These are phyloP conservation scores for Cryptocheilus praepositus DNA, from an alignment of 2,888 invertebrate genomes.

Conservation along the genomic window DNA sequence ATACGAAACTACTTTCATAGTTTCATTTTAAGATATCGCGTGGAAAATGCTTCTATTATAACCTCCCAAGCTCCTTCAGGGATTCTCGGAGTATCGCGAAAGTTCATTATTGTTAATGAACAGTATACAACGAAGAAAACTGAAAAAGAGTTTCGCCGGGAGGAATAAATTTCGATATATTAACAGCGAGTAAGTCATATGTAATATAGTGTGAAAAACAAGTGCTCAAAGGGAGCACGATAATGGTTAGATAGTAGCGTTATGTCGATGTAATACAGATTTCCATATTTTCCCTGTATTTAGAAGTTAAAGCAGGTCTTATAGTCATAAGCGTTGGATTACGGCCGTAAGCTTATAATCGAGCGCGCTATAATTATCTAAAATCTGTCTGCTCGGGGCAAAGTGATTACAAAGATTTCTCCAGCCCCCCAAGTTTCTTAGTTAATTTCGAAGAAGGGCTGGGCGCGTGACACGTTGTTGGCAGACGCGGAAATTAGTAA, in stretches of 20 bases:
- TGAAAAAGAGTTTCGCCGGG: too few relatives aligned
- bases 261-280: slow-evolving; percentile 28
- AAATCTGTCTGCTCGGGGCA: slow-evolving; percentile 36
- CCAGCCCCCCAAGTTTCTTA: slow-evolving; percentile 29
- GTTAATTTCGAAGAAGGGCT: slow-evolving; percentile 28
- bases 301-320: slow-evolving; percentile 39
- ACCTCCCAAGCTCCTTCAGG: too few relatives aligned
- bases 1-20: slow-evolving; percentile 3
- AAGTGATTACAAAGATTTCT: slow-evolving; percentile 38
- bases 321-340: slow-evolving; percentile 45
- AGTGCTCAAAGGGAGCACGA: too few relatives aligned
- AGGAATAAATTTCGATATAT: too few relatives aligned
- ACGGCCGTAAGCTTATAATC: slow-evolving; percentile 42
- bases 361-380: slow-evolving; percentile 41
- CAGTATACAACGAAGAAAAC: too few relatives aligned
- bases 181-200: too few relatives aligned
- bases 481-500: slow-evolving; percentile 7
- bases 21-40: slow-evolving; percentile 10
- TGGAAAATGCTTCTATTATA: slow-evolving; percentile 1
- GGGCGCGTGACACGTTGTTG: neutral
- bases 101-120: too few relatives aligned
- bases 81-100: too few relatives aligned
- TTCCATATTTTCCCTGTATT: slow-evolving; percentile 21
- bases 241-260: neutral
- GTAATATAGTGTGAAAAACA: too few relatives aligned